phyloP scores from a whole-genome alignment of 2,797 vertebrate genomes.

The Enteromius unitaeniatus region DNA sequence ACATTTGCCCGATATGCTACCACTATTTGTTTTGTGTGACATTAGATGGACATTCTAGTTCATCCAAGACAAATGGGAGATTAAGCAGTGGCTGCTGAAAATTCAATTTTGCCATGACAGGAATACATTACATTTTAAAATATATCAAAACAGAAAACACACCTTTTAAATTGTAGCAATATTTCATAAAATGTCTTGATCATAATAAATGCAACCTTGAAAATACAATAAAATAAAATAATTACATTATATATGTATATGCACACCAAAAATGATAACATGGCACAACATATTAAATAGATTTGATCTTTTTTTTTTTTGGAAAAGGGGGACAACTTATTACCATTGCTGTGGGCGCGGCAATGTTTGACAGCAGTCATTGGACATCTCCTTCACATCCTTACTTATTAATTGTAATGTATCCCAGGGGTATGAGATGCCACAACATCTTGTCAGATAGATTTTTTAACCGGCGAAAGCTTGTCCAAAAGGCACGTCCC shows the following conservation, averaged over 20 bases:
- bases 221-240: too few relatives aligned
- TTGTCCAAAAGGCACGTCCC: conserved; percentile 54
- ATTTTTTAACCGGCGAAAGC: conserved; percentile 47
- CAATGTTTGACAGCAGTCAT: conserved; percentile 31
- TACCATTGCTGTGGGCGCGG: neutral
- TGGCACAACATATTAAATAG: too few relatives aligned
- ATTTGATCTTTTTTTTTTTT: neutral
- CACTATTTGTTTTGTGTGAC: neutral
- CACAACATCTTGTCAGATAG: conserved; percentile 54
- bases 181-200: neutral
- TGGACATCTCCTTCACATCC: conserved; percentile 45
- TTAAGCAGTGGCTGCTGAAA: neutral
- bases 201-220: neutral
- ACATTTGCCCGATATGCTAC: neutral
- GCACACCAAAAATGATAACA: too few relatives aligned
- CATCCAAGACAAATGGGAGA: neutral
- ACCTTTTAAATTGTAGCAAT: neutral
- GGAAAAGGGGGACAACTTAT: neutral
- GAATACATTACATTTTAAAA: neutral
- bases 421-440: conserved; percentile 49
- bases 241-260: too few relatives aligned
- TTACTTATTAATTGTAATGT: conserved; percentile 47
- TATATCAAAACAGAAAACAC: neutral
- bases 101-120: neutral
- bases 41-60: neutral